phyloP scores from a whole-genome alignment of 2,113 vertebrate species.

The Nothoprocta pentlandii region DNA sequence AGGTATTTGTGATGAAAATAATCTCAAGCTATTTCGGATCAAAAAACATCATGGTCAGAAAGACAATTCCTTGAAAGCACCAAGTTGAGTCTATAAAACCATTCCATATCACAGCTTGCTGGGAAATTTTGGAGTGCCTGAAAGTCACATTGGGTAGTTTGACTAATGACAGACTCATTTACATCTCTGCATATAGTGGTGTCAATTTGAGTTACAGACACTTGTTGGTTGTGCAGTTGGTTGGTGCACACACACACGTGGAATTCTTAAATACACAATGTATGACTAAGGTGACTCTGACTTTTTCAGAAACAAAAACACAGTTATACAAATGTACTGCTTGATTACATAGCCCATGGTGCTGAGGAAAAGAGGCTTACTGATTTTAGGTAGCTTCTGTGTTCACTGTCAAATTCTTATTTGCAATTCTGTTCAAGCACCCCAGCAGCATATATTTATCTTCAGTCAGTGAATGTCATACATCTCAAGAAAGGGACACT shows the following conservation, averaged over 20 bases:
- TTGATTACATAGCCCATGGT: neutral
- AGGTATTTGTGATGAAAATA: neutral
- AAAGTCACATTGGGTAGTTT: neutral
- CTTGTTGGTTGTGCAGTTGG: neutral
- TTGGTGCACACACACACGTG: neutral
- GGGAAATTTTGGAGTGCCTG: neutral
- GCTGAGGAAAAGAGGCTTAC: neutral
- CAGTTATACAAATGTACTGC: neutral
- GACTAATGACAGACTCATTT: neutral
- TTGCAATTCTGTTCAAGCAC: neutral
- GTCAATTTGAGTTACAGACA: neutral
- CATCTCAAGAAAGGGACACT: neutral
- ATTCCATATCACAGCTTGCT: neutral
- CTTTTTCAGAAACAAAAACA: neutral
- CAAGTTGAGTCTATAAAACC: neutral
- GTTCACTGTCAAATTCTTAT: neutral
- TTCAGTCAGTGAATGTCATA: neutral
- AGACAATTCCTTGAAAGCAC: neutral
- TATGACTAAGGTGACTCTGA: neutral
- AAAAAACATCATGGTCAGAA: neutral
- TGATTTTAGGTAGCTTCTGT: neutral
- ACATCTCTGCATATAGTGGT: neutral
- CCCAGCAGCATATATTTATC: neutral
- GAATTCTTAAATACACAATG: neutral
- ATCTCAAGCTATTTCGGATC: neutral